Evolutionary conservation across 2,888 invertebrate genomes (phyloP).

Genomic region (Mylabris sibirica): DNA sequence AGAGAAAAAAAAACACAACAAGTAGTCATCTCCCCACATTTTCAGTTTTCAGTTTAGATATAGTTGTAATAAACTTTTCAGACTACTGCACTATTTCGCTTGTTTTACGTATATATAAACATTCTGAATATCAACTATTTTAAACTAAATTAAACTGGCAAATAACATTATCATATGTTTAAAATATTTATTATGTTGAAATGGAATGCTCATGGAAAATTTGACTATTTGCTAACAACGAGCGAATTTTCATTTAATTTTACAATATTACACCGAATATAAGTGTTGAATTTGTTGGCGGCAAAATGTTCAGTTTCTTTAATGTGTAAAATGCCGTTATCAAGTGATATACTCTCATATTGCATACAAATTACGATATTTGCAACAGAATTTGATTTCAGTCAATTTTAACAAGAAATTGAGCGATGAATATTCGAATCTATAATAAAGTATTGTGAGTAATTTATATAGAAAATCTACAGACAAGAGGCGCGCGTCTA

Average conservation of each 20-base stretch:
- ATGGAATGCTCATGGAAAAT: background rate
- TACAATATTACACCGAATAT: background rate
- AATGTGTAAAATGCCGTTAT: background rate
- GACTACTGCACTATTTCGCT: background rate
- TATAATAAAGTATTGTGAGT: background rate
- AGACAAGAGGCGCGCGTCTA: background rate
- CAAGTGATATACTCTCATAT: background rate
- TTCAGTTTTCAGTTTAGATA: background rate
- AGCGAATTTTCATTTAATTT: background rate
- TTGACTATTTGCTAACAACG: background rate
- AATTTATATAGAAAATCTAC: background rate
- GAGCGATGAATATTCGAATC: background rate
- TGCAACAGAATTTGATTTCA: background rate
- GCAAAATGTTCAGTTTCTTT: background rate
- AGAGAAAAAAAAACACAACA: background rate
- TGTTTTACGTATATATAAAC: background rate
- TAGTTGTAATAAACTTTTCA: conserved; percentile 1
- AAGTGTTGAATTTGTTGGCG: background rate
- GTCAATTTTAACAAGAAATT: background rate
- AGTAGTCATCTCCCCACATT: background rate
- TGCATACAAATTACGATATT: background rate
- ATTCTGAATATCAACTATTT: background rate
- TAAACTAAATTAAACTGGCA: conserved; percentile 7
- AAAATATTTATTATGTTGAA: conserved; percentile 2
- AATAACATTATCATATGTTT: conserved; percentile 8